These are phyloP conservation scores for Pristionchus mayeri DNA, from an alignment of 2,888 invertebrate genomes.

Conservation along the genomic window DNA sequence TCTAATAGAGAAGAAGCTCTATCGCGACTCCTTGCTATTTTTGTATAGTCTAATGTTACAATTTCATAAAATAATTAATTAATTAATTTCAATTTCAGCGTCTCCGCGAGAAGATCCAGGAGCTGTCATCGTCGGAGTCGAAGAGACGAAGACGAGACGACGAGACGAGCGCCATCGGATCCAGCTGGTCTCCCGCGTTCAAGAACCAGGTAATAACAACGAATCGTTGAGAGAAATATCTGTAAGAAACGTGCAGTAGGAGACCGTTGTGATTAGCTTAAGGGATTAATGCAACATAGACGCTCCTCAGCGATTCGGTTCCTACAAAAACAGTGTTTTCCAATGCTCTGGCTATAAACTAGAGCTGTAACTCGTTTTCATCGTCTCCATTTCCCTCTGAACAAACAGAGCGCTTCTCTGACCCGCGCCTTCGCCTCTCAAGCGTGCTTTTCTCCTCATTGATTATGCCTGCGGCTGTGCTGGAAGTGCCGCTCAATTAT, in stretches of 20 bases:
- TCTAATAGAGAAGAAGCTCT: too few species aligned
- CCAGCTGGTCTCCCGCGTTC: slow-evolving; percentile 63
- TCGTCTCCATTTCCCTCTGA: neutral
- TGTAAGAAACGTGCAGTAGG: too few species aligned
- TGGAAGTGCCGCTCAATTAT: neutral
- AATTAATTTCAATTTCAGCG: slow-evolving; percentile 53
- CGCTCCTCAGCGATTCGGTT: too few species aligned
- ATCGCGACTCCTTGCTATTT: too few species aligned
- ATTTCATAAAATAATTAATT: too few species aligned
- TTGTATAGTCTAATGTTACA: too few species aligned
- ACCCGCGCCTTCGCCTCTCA: neutral
- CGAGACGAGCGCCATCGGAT: slow-evolving; percentile 50
- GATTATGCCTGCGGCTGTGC: slow-evolving; percentile 5
- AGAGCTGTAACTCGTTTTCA: too few species aligned
- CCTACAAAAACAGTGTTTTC: too few species aligned
- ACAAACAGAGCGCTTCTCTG: neutral
- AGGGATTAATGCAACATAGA: too few species aligned
- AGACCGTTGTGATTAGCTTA: too few species aligned
- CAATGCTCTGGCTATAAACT: too few species aligned
- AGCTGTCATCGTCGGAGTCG: slow-evolving; percentile 51
- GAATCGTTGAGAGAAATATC: neutral
- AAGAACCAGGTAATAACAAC: slow-evolving; percentile 56
- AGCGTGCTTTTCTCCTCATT: neutral
- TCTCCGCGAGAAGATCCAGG: slow-evolving; percentile 63
- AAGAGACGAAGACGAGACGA: slow-evolving; percentile 53